These are phyloP conservation scores for Sciurus carolinensis DNA, from an alignment of 2,797 vertebrate genomes.

Conservation along the genomic window DNA sequence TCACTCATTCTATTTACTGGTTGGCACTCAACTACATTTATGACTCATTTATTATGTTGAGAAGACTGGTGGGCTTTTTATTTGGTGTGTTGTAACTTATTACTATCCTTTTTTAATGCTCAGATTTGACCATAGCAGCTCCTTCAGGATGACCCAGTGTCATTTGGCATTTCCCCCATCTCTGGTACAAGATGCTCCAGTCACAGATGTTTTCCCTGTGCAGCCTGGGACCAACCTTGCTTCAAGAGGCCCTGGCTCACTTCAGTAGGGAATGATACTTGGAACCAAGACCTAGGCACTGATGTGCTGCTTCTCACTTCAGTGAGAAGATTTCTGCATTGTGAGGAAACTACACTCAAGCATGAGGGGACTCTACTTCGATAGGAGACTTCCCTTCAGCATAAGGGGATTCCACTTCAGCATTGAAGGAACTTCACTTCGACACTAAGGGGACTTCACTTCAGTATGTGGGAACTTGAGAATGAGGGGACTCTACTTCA, in stretches of 20 bases:
- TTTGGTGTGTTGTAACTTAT: too few species aligned
- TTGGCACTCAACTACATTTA: neutral
- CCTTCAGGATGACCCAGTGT: neutral
- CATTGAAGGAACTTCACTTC: too few species aligned
- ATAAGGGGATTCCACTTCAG: too few species aligned
- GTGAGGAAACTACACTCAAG: too few species aligned
- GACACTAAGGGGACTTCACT: too few species aligned
- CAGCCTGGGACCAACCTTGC: neutral
- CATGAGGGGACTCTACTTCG: too few species aligned
- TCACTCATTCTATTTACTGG: neutral
- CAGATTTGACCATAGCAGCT: neutral
- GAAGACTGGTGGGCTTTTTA: neutral
- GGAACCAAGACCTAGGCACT: neutral
- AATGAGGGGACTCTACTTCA: too few species aligned
- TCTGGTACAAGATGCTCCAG: neutral
- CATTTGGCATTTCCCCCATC: neutral
- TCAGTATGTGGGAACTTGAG: too few species aligned
- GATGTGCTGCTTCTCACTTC: too few species aligned
- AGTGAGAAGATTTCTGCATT: too few species aligned
- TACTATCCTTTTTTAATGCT: neutral
- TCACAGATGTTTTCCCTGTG: neutral
- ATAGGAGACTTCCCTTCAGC: too few species aligned
- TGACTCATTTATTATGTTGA: too few species aligned
- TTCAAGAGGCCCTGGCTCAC: neutral
- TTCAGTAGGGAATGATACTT: neutral